A percentile compares a stretch with the other conserved stretches of the same genome.
Evolutionary conservation across 1,140 invertebrate genomes (phyloP).

Genomic region (Schlechtendalia chinensis): DNA sequence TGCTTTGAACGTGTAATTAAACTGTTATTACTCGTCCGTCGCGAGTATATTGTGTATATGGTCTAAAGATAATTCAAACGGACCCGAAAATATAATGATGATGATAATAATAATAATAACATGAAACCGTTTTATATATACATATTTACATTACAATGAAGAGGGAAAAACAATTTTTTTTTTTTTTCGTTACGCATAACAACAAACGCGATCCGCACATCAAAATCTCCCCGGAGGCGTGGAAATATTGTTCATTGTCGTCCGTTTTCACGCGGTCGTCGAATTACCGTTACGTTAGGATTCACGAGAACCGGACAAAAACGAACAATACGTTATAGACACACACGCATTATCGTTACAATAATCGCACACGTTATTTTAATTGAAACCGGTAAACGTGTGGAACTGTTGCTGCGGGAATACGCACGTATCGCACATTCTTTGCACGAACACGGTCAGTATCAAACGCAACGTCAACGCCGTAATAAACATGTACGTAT

Average conservation of each 20-base stretch:
- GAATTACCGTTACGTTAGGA: not conserved
- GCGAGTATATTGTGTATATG: not conserved
- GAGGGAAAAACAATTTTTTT: not conserved
- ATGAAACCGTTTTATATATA: not conserved
- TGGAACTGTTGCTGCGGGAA: too few species aligned
- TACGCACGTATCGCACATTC: too few species aligned
- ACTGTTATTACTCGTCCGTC: slow-evolving; percentile 1
- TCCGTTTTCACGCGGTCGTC: slow-evolving; percentile 19
- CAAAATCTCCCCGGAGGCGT: not conserved
- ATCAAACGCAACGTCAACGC: too few species aligned
- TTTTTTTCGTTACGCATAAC: not conserved
- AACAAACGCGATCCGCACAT: not conserved
- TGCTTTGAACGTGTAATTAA: slow-evolving; percentile 11
- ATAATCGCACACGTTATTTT: too few species aligned
- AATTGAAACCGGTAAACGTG: too few species aligned
- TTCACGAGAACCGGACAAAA: slow-evolving; percentile 10
- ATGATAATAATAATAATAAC: slow-evolving; percentile 3
- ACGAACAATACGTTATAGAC: not conserved
- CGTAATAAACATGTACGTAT: too few species aligned
- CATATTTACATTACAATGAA: slow-evolving; percentile 30
- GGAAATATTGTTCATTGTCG: slow-evolving; percentile 7
- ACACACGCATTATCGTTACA: not conserved
- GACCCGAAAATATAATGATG: not conserved
- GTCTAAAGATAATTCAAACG: not conserved
- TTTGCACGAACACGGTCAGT: too few species aligned